Evolutionary conservation across 2,113 vertebrate genomes (phyloP), one percentile per base, ranked within the genome.

Genomic region (Actenoides hombroni): DNA sequence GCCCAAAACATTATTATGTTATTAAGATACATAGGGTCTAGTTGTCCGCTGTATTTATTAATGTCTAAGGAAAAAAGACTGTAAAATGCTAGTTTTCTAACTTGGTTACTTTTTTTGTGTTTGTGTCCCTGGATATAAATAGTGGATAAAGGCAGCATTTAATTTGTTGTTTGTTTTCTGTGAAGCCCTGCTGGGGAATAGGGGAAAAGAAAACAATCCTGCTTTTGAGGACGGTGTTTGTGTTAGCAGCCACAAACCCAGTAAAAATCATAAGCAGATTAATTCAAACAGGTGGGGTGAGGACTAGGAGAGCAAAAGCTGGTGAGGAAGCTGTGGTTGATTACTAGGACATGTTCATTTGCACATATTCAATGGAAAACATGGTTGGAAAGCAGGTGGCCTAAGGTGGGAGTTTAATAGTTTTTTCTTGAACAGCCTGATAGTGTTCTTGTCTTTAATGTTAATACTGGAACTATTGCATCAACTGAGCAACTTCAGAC

Each of bases 1-100:
- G 0, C 16, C 14, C n/a, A 7, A 61, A 33, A 46, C 3, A 1
- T 29, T 19, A 31, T 17, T 40, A 23, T 0, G 0, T 70, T 82
- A 6, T 19, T 49, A n/a, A 65, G 25, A 65, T 49, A 17, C 2
- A 2, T 13, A n/a, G 10, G 4, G 2, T 69, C 31, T 68, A 4
- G 0, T 29, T 73, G 37, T 40, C 28, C 8, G 1, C 39, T 46
- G 26, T 46, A 9, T n/a, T 70, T 76, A 56, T 18, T 57, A 37
- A 33, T 11, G 8, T 33, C 57, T 48, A 48, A 81, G 54, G 48
- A 54, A 46, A 46, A n/a, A 56, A 25, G 16, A 26, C 2, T 39
- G 46, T 24, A 76, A 83, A 79, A 64, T 42, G n/a, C 18, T 73
- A 1, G 10, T 73, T 63, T 76, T 67, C 13, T 73, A 26, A 7